These are phyloP conservation scores for Kuschelorhynchus macadamiae DNA, from an alignment of 2,888 invertebrate species.

Conservation along the genomic window DNA sequence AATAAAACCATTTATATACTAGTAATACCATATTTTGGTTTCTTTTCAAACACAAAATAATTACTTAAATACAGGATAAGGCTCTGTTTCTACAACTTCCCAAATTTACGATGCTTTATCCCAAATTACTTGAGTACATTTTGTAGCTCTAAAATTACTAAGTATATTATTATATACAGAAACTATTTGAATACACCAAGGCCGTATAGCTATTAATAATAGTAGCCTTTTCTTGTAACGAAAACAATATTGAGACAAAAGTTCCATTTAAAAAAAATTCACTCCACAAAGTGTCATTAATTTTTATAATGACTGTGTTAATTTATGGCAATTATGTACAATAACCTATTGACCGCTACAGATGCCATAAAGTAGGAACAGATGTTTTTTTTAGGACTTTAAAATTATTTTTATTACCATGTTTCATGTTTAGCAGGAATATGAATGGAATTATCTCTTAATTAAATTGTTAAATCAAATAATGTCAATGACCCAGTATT, in stretches of 20 bases:
- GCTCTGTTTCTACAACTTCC: too few species aligned
- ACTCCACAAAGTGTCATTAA: slow-evolving; percentile 19
- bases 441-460: slow-evolving; percentile 8
- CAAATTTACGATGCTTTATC: too few species aligned
- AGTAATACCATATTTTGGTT: too few species aligned
- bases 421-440: slow-evolving; percentile 15
- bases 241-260: background rate
- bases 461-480: slow-evolving; percentile 8
- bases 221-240: too few species aligned
- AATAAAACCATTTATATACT: too few species aligned
- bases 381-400: slow-evolving; percentile 23
- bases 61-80: too few species aligned
- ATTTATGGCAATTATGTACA: slow-evolving; percentile 33
- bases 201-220: too few species aligned
- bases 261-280: slow-evolving; percentile 11
- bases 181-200: too few species aligned
- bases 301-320: slow-evolving; percentile 28
- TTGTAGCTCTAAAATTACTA: too few species aligned
- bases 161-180: too few species aligned
- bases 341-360: slow-evolving; percentile 35
- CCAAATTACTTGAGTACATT: too few species aligned
- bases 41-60: too few species aligned
- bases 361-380: slow-evolving; percentile 14
- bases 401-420: slow-evolving; percentile 13
- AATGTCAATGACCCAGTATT: slow-evolving; percentile 2